phyloP scores from a whole-genome alignment of 2,797 vertebrate species.

The Cryptoprocta ferox region DNA sequence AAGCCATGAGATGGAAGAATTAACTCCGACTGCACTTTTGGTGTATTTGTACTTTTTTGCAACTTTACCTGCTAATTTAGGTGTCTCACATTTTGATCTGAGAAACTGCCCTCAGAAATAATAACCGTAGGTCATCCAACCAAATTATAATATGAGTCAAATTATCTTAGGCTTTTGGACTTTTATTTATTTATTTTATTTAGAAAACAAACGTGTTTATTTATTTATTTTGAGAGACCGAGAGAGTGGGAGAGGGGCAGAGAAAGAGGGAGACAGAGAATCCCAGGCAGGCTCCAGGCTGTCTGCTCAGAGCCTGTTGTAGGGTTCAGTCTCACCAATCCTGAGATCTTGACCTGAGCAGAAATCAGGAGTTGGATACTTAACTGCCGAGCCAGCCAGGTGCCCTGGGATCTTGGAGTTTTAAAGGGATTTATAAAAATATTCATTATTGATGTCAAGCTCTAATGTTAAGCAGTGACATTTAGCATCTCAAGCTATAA shows the following conservation, averaged over 20 bases:
- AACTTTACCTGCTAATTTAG: not conserved
- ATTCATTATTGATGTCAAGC: not conserved
- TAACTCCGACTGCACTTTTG: not conserved
- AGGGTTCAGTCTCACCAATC: too few relatives aligned
- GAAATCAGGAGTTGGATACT: too few relatives aligned
- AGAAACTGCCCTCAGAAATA: not conserved
- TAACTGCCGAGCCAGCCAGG: too few relatives aligned
- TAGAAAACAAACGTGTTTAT: too few relatives aligned
- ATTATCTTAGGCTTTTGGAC: not conserved
- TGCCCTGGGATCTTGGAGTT: not conserved
- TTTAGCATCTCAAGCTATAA: not conserved
- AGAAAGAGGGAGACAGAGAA: too few relatives aligned
- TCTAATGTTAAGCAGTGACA: not conserved
- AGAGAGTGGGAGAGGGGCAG: too few relatives aligned
- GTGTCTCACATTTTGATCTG: not conserved
- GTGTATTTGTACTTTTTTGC: not conserved
- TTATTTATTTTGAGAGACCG: too few relatives aligned
- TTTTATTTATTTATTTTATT: not conserved
- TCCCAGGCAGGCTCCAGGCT: too few relatives aligned
- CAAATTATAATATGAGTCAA: not conserved
- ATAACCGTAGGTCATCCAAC: not conserved
- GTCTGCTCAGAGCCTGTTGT: too few relatives aligned
- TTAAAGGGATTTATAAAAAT: not conserved
- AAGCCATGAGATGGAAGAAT: not conserved
- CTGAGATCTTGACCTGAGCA: too few relatives aligned